These are phyloP conservation scores for Periplaneta americana DNA, from an alignment of 1,140 invertebrate genomes.

Conservation along the genomic window DNA sequence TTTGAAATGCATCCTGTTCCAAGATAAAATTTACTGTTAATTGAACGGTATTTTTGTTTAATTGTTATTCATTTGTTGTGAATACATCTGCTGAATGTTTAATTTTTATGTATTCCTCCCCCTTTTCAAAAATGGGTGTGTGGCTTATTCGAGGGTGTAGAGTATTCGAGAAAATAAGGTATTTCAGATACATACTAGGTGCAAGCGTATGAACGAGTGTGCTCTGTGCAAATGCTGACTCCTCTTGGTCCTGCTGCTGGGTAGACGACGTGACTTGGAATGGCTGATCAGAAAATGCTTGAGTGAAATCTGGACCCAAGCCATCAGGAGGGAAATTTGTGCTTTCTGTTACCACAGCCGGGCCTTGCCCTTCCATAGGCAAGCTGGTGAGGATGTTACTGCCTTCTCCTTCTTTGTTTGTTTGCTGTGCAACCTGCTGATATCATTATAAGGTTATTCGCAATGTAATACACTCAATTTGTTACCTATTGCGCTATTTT, in stretches of 20 bases:
- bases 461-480: too few species aligned
- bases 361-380: neutral
- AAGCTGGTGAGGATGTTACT: neutral
- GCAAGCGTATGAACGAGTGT: slow-evolving; percentile 7
- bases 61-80: too few species aligned
- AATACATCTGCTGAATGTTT: too few species aligned
- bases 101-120: too few species aligned
- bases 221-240: slow-evolving; percentile 24
- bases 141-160: too few species aligned
- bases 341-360: neutral
- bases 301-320: slow-evolving; percentile 26
- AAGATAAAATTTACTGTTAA: too few species aligned
- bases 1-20: too few species aligned
- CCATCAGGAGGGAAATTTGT: neutral
- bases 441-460: neutral
- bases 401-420: neutral
- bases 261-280: slow-evolving; percentile 23
- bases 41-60: too few species aligned
- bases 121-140: too few species aligned
- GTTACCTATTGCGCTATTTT: too few species aligned
- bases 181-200: neutral
- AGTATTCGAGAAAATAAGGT: too few species aligned
- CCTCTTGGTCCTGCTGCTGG: slow-evolving; percentile 23
- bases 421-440: neutral
- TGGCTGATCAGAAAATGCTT: slow-evolving; percentile 30